phyloP scores from a whole-genome alignment of 2,888 invertebrate genomes.

The Pseudolycoriella hygida region DNA sequence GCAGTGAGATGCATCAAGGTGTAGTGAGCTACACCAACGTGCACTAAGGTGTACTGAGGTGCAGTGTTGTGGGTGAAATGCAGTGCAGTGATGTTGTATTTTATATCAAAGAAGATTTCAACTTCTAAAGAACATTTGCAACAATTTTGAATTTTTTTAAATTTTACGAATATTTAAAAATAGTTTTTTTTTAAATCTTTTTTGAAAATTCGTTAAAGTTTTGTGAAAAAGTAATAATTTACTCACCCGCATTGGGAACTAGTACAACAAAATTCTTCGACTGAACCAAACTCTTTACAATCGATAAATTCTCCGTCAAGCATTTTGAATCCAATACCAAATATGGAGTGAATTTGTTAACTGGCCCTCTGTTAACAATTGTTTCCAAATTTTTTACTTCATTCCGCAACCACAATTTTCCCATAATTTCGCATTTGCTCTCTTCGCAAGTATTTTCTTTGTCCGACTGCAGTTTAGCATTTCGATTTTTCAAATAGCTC shows the following conservation, averaged over 20 bases:
- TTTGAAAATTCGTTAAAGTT: neutral
- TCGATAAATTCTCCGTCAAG: constrained; percentile 54
- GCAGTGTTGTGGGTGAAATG: no score
- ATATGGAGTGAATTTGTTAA: constrained; percentile 52
- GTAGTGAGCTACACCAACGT: no score
- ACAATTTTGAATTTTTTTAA: no score
- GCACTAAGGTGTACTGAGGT: no score
- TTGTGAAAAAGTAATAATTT: neutral
- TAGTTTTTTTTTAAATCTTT: no score
- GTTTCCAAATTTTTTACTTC: constrained; percentile 70
- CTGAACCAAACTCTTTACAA: constrained; percentile 66
- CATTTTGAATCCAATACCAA: constrained; percentile 75
- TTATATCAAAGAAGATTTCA: no score
- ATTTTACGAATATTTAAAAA: no score
- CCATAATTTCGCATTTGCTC: constrained; percentile 41
- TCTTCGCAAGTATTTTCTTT: neutral
- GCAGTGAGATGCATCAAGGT: no score
- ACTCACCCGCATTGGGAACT: constrained; percentile 71
- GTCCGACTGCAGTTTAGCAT: neutral
- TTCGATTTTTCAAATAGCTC: constrained; percentile 23
- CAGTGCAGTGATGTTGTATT: no score
- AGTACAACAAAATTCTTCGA: constrained; percentile 73
- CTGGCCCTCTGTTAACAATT: neutral
- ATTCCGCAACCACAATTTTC: constrained; percentile 73
- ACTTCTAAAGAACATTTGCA: no score